A percentile compares a stretch with the other conserved stretches of the same genome.
Conservation (phyloP, 1,140 invertebrate genomes). For the Drosophila athabasca region DNA sequence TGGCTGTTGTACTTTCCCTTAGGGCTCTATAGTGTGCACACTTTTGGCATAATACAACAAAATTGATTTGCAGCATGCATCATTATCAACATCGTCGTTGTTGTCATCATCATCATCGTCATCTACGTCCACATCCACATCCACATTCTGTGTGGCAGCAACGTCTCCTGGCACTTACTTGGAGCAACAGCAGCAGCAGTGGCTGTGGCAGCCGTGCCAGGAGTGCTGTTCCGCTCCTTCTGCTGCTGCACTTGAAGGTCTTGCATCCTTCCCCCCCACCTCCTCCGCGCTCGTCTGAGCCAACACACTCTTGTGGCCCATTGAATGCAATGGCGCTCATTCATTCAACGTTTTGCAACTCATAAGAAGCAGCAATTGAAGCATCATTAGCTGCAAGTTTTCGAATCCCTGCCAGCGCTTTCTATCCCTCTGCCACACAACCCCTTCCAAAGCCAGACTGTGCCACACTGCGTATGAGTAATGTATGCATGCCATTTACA, state of each 20-base stretch:
- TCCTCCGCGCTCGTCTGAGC: slow-evolving; percentile 7
- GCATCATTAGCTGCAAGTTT: slow-evolving; percentile 80
- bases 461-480: slow-evolving; percentile 72
- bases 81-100: slow-evolving; percentile 69
- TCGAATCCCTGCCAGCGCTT: slow-evolving; percentile 23
- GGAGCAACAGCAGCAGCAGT: slow-evolving; percentile 13
- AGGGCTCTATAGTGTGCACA: slow-evolving; percentile 55
- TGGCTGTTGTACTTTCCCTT: slow-evolving; percentile 36
- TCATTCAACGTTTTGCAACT: slow-evolving; percentile 81
- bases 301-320: slow-evolving; percentile 41
- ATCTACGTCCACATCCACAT: slow-evolving; percentile 8
- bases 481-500: slow-evolving; percentile 78
- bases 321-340: slow-evolving; percentile 76
- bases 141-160: slow-evolving; percentile 5
- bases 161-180: slow-evolving; percentile 59
- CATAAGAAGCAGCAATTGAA: slow-evolving; percentile 79
- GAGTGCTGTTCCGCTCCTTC: slow-evolving; percentile 5
- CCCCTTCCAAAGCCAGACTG: background rate
- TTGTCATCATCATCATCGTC: slow-evolving; percentile 18
- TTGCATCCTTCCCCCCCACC: slow-evolving; percentile 20
- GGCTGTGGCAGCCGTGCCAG: slow-evolving; percentile 10
- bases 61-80: slow-evolving; percentile 80
- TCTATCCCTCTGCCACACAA: no score
- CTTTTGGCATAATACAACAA: slow-evolving; percentile 80
- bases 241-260: slow-evolving; percentile 38